A percentile compares a stretch with the other conserved stretches of the same genome.
Evolutionary conservation across 2,888 invertebrate genomes (phyloP).

Genomic region (Serripes groenlandicus): DNA sequence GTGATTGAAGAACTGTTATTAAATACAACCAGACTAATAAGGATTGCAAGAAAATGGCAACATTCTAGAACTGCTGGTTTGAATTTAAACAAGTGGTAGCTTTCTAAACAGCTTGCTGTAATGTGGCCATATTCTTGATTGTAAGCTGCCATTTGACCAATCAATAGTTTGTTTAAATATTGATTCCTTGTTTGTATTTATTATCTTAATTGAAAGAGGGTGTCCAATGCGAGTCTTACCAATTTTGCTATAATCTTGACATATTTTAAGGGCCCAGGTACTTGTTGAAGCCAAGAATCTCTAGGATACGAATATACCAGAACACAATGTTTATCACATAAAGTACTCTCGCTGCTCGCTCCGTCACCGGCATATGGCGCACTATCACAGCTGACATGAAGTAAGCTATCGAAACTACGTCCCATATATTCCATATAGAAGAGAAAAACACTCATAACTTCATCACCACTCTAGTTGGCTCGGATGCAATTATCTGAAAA

Average conservation of each 20-base stretch:
- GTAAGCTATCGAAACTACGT: conserved; percentile 95
- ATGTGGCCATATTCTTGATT: no score
- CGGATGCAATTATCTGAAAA: conserved; percentile 86
- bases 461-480: conserved; percentile 89
- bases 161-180: no score
- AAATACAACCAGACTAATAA: no score
- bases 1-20: no score
- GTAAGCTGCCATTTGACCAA: no score
- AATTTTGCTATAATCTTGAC: conserved; percentile 99
- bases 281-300: conserved; percentile 98
- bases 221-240: conserved; percentile 91
- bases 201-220: no score
- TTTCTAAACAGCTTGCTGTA: no score
- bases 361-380: conserved; percentile 89
- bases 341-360: conserved; percentile 91
- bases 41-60: no score
- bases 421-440: conserved; percentile 98
- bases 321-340: conserved; percentile 98
- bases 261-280: conserved; percentile 96
- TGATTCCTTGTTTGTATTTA: no score
- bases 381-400: conserved; percentile 94
- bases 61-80: no score
- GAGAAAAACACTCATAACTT: conserved; percentile 97
- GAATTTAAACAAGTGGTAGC: no score
- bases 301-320: conserved; percentile 92